Conservation (phyloP, 2,888 invertebrate species). For the Papilio gigon region DNA sequence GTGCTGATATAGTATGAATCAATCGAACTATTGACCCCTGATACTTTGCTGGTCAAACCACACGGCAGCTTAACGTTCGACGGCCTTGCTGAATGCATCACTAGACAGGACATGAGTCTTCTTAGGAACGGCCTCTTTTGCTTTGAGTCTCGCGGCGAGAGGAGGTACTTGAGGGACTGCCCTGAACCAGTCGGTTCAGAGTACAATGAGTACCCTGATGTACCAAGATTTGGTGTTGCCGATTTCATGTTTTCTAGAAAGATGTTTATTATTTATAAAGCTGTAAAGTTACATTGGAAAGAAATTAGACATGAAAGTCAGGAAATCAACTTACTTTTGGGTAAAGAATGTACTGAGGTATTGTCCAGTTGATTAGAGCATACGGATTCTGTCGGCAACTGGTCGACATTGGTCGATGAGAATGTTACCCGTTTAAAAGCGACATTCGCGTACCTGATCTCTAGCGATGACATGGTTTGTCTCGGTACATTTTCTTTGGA, state of each 20-base stretch:
- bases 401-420: conserved; percentile 56
- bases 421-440: conserved; percentile 55
- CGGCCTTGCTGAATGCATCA: conserved; percentile 58
- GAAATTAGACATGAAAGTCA: too few species aligned
- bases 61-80: conserved; percentile 51
- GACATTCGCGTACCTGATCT: conserved; percentile 58
- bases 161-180: conserved; percentile 46
- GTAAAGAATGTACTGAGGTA: conserved; percentile 64
- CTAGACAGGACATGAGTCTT: conserved; percentile 69
- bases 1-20: conserved; percentile 72
- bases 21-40: conserved; percentile 57
- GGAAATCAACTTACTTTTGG: conserved; percentile 58
- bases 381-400: conserved; percentile 45
- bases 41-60: conserved; percentile 41
- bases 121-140: conserved; percentile 64
- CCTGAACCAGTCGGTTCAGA: conserved; percentile 51
- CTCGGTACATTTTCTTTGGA: conserved; percentile 42
- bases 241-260: conserved; percentile 61
- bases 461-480: conserved; percentile 58
- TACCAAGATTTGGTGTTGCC: conserved; percentile 68
- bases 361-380: conserved; percentile 38
- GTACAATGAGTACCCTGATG: conserved; percentile 61
- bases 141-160: conserved; percentile 49
- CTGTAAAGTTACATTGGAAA: too few species aligned
- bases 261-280: conserved; percentile 16